Evolutionary conservation across 2,113 vertebrate species (phyloP).

Genomic region (Oplegnathus fasciatus): DNA sequence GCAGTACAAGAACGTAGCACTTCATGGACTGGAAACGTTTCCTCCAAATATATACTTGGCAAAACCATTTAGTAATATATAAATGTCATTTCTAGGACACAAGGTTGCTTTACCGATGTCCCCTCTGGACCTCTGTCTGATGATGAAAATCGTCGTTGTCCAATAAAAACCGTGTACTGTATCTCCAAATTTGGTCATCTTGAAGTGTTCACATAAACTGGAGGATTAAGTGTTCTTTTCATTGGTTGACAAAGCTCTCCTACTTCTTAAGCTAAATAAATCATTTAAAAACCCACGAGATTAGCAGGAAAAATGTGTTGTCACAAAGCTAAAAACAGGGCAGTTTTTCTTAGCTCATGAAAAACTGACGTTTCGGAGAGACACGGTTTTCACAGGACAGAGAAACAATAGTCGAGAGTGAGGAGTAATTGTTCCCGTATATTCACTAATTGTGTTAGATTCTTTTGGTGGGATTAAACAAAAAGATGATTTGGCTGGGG

Average conservation of each 20-base stretch:
- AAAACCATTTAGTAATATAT: too few relatives aligned
- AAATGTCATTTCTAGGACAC: neutral
- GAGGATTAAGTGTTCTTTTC: neutral
- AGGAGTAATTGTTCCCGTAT: neutral
- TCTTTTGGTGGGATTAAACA: constrained; percentile 17
- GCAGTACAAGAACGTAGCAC: too few relatives aligned
- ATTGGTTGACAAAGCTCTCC: neutral
- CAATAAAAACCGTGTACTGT: neutral
- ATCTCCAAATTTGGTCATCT: neutral
- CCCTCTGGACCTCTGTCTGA: neutral
- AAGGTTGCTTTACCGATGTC: neutral
- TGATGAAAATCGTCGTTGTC: neutral
- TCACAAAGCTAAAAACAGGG: neutral
- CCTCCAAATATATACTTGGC: neutral
- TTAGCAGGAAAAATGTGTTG: neutral
- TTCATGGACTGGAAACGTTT: neutral
- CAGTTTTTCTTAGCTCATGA: neutral
- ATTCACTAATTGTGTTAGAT: neutral
- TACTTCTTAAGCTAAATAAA: neutral
- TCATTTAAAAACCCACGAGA: neutral
- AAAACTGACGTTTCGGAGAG: neutral
- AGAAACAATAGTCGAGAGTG: neutral
- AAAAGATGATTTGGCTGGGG: neutral
- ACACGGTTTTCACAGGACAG: neutral
- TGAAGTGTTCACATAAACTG: neutral